Evolutionary conservation across 1,140 invertebrate species (phyloP).

Genomic region (Centruroides sculpturatus): DNA sequence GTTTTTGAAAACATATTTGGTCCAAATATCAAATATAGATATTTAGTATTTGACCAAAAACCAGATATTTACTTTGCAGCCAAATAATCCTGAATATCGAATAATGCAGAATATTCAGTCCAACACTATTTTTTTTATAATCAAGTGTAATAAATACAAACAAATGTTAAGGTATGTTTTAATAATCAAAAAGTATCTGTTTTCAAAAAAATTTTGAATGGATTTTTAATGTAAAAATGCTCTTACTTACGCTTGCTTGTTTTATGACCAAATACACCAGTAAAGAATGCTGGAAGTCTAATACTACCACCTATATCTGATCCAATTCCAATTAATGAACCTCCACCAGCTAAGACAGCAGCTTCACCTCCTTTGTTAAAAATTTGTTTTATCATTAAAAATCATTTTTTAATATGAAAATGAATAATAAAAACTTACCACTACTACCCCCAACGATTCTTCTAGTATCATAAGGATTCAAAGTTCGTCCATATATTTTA

Average conservation of each 20-base stretch:
- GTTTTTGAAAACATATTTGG: too few species aligned
- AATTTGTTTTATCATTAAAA: conserved; percentile 39
- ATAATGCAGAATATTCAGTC: too few species aligned
- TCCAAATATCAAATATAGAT: too few species aligned
- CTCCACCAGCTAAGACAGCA: conserved; percentile 53
- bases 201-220: too few species aligned
- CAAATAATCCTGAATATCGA: too few species aligned
- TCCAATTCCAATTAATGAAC: conserved; percentile 71
- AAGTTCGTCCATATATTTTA: conserved; percentile 65
- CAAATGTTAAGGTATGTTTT: too few species aligned
- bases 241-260: conserved; percentile 48
- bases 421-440: conserved; percentile 5
- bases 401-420: conserved; percentile 40
- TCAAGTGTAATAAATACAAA: too few species aligned
- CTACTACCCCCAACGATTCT: conserved; percentile 55
- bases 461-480: conserved; percentile 76
- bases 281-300: conserved; percentile 86
- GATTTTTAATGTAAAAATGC: too few species aligned
- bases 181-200: too few species aligned
- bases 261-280: conserved; percentile 92
- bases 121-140: too few species aligned
- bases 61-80: too few species aligned
- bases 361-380: conserved; percentile 20
- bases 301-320: conserved; percentile 95
- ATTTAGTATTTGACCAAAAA: too few species aligned